phyloP scores from a whole-genome alignment of 1,140 invertebrate species.

The Eriocheir sinensis region DNA sequence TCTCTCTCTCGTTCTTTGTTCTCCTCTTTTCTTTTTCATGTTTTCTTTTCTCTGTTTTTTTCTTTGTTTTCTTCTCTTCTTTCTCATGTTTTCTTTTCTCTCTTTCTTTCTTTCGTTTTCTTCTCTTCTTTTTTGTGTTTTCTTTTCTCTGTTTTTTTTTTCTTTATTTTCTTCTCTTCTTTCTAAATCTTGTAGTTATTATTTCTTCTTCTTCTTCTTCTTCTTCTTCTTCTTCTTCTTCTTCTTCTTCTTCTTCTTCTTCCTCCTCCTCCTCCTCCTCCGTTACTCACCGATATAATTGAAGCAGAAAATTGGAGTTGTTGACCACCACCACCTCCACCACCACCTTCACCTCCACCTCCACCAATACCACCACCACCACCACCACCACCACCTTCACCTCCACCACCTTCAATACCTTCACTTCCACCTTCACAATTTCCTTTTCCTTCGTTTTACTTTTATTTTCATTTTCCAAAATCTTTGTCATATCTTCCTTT shows the following conservation, averaged over 20 bases:
- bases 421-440: too few relatives aligned
- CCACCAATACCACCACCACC: not conserved
- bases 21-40: too few relatives aligned
- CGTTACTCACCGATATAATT: slow-evolving; percentile 12
- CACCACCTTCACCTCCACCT: not conserved
- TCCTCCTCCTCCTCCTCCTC: not conserved
- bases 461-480: not conserved
- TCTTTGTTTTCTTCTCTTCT: too few relatives aligned
- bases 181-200: not conserved
- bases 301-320: not conserved
- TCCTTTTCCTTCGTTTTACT: too few relatives aligned
- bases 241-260: not conserved
- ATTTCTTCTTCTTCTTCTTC: not conserved
- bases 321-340: too few relatives aligned
- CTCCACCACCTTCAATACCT: too few relatives aligned
- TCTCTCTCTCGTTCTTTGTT: too few relatives aligned
- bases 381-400: not conserved
- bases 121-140: not conserved
- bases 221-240: not conserved
- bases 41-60: too few relatives aligned
- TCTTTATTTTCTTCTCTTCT: not conserved
- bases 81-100: not conserved
- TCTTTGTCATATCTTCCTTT: not conserved
- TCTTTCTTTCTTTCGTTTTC: not conserved
- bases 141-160: not conserved